phyloP scores from a whole-genome alignment of 2,888 invertebrate genomes.

The Latheticus oryzae region DNA sequence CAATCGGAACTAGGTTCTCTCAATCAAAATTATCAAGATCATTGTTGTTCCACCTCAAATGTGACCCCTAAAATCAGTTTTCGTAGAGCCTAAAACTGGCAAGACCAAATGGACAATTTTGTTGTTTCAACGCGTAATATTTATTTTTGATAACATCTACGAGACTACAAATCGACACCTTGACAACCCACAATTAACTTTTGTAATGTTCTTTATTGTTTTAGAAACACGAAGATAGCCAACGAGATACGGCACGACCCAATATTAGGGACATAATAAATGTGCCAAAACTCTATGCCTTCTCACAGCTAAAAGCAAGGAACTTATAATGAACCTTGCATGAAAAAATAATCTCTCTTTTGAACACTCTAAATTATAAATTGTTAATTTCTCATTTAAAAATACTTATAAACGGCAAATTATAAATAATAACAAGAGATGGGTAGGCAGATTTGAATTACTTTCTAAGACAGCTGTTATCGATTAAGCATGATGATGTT shows the following conservation, averaged over 20 bases:
- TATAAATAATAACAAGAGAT: no score
- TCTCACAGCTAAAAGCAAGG: conserved; percentile 6
- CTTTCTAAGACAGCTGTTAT: no score
- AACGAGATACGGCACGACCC: conserved; percentile 57
- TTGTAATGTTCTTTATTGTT: conserved; percentile 65
- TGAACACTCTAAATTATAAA: conserved; percentile 1
- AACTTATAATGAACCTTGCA: conserved; percentile 13
- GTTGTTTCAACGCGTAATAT: conserved; percentile 65
- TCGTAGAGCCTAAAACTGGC: conserved; percentile 50
- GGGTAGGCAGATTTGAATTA: no score
- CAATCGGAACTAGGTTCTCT: conserved; percentile 66
- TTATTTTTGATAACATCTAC: conserved; percentile 66
- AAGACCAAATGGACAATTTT: conserved; percentile 58
- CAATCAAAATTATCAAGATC: conserved; percentile 66
- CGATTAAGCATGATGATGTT: no score
- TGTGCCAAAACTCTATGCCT: conserved; percentile 41
- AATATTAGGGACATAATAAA: conserved; percentile 56
- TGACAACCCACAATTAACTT: conserved; percentile 66
- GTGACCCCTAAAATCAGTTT: conserved; percentile 55
- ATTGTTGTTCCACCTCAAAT: conserved; percentile 55
- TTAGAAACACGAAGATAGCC: conserved; percentile 57
- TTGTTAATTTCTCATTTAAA: conserved; percentile 1
- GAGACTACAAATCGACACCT: conserved; percentile 67
- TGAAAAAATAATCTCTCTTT: conserved; percentile 1
- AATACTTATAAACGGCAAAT: background rate